Evolutionary conservation across 2,888 invertebrate species (phyloP), one percentile per base, ranked within the genome.

Genomic region (Pristionchus mayeri): DNA sequence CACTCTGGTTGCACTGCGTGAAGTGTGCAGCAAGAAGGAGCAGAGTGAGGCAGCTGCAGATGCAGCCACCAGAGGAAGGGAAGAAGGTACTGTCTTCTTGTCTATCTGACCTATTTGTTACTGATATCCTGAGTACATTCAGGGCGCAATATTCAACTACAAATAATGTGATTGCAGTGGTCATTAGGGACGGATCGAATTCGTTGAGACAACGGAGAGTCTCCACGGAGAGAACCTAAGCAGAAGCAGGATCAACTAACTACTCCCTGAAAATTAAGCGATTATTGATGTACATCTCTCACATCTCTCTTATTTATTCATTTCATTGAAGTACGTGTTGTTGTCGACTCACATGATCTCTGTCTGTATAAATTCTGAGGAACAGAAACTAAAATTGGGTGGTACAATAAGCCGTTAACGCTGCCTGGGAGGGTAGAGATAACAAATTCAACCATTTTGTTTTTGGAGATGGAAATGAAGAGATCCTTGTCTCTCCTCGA

Each of bases 1-100:
- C 6, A 79, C 67, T 18, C 85, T 85, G 21, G 37, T 34, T 6
- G 52, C 40, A 44, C 30, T 85, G 60, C 44, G 85, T 34, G 30
- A 80, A 7, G 9, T 16, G 44, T 37, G 37, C 37, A 75, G 50
- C n/a, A 37, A 57, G 71, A 34, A 54, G 37, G 71, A 40, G 24
- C 7, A 3, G 18, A 27, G 16, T 3, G 24, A 24, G 18, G 48
- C 76, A 37, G 2, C 76, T 9, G 48, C 27, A 6, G 48, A 40
- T 21, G 48, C 30, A n/a, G 37, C 30, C 13, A 40, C 21, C 6
- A 21, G 67, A 67, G 67, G 37, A 40, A 37, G n/a, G 3, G 37
- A 67, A 18, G 37, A 67, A n/a, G 37, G n/a, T n/a, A n/a, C n/a
- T n/a, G n/a, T n/a, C n/a, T n/a, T n/a, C n/a, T n/a, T n/a, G n/a